A percentile compares a stretch with the other conserved stretches of the same genome.
phyloP scores from a whole-genome alignment of 2,113 vertebrate genomes.

The Xiphophorus couchianus region DNA sequence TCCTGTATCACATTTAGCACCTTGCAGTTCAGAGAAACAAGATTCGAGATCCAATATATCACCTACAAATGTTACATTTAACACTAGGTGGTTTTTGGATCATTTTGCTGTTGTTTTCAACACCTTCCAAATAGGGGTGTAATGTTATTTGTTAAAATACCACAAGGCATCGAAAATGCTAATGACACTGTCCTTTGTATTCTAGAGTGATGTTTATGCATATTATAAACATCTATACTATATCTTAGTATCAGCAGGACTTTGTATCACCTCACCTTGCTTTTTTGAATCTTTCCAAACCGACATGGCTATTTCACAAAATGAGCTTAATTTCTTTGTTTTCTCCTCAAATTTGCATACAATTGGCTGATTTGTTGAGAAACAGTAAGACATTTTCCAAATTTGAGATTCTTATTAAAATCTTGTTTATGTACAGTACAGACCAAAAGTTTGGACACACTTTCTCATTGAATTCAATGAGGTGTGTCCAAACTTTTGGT shows the following conservation, averaged over 20 bases:
- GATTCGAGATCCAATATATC: neutral
- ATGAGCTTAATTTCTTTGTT: neutral
- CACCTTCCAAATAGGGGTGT: neutral
- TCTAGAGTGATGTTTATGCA: neutral
- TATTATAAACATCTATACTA: neutral
- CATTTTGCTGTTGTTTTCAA: neutral
- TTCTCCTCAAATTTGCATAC: neutral
- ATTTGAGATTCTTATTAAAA: neutral
- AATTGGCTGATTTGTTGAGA: neutral
- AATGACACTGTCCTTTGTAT: neutral
- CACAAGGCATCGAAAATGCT: neutral
- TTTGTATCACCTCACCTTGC: neutral
- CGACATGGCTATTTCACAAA: neutral
- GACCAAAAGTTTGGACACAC: too few relatives aligned
- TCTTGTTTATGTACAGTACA: neutral
- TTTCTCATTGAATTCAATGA: too few relatives aligned
- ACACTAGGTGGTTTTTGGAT: conserved; percentile 1
- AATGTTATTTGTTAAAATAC: neutral
- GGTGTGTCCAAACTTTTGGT: too few relatives aligned
- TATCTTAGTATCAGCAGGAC: neutral
- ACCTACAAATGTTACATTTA: neutral
- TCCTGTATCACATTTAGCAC: neutral
- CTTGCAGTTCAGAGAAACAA: neutral
- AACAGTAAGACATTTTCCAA: too few relatives aligned
- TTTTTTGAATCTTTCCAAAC: neutral